Evolutionary conservation across 1,140 invertebrate genomes (phyloP).

Genomic region (Mylabris phalerata): DNA sequence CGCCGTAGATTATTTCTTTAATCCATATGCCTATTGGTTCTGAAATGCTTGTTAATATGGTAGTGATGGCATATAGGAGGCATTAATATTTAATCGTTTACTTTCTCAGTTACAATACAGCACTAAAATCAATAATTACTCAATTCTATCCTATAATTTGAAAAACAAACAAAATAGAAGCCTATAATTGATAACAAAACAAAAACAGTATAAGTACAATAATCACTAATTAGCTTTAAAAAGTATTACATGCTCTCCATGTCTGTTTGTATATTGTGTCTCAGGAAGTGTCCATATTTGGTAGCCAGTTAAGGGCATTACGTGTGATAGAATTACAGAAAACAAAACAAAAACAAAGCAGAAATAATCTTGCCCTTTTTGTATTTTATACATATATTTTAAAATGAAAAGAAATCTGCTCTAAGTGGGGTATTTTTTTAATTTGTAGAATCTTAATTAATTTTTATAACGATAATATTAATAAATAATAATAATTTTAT

Average conservation of each 20-base stretch:
- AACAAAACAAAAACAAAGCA: too few relatives aligned
- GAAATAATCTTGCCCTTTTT: conserved; percentile 13
- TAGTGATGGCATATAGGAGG: not conserved
- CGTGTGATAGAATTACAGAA: conserved; percentile 10
- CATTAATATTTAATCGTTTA: not conserved
- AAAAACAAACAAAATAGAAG: too few relatives aligned
- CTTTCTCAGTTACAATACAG: not conserved
- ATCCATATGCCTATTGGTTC: not conserved
- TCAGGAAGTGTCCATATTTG: conserved; percentile 26
- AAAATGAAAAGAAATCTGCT: not conserved
- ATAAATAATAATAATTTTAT: not conserved
- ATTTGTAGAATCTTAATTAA: conserved; percentile 17
- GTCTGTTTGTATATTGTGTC: conserved; percentile 27
- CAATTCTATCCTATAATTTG: too few relatives aligned
- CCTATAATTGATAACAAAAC: too few relatives aligned
- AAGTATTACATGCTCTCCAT: conserved; percentile 23
- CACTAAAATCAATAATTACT: too few relatives aligned
- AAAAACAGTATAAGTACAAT: conserved; percentile 21
- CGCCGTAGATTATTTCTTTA: not conserved
- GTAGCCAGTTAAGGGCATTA: conserved; percentile 18
- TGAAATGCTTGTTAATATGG: not conserved
- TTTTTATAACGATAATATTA: not conserved
- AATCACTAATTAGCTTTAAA: conserved; percentile 25
- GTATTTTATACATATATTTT: conserved; percentile 7
- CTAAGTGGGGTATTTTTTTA: conserved; percentile 14